phyloP scores from a whole-genome alignment of 2,888 invertebrate species.

The Tetramorium bicarinatum region DNA sequence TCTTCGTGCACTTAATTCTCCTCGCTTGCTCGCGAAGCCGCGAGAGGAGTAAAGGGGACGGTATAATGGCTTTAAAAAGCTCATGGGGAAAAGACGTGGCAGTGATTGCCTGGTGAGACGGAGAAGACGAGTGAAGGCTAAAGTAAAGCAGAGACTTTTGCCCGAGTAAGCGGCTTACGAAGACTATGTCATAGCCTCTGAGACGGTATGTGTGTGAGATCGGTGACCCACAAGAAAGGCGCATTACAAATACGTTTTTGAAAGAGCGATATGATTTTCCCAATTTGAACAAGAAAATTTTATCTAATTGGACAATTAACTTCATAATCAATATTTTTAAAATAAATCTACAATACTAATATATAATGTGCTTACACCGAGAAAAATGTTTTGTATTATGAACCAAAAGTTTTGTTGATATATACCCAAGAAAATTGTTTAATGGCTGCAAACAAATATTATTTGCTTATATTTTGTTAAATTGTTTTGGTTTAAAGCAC shows the following conservation, averaged over 20 bases:
- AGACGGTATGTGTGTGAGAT: conserved; percentile 19
- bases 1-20: conserved; percentile 59
- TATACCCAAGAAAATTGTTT: no score
- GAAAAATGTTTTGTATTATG: no score
- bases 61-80: conserved; percentile 66
- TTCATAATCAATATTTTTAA: not conserved
- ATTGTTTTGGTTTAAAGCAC: no score
- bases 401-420: no score
- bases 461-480: no score
- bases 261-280: not conserved
- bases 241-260: conserved; percentile 19
- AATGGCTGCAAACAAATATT: no score
- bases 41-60: conserved; percentile 28
- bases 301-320: not conserved
- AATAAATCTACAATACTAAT: no score
- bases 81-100: conserved; percentile 31
- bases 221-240: conserved; percentile 19
- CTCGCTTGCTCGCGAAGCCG: conserved; percentile 23
- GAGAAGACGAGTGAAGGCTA: conserved; percentile 28
- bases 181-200: conserved; percentile 20
- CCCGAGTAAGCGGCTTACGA: conserved; percentile 66
- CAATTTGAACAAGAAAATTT: not conserved
- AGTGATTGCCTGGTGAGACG: conserved; percentile 48
- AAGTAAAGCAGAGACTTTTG: conserved; percentile 51
- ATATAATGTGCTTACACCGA: not conserved